Percentiles rank a stretch among this genome's conserved stretches.
Evolutionary conservation across 2,888 invertebrate genomes (phyloP).

Genomic region (Crematogaster levior): DNA sequence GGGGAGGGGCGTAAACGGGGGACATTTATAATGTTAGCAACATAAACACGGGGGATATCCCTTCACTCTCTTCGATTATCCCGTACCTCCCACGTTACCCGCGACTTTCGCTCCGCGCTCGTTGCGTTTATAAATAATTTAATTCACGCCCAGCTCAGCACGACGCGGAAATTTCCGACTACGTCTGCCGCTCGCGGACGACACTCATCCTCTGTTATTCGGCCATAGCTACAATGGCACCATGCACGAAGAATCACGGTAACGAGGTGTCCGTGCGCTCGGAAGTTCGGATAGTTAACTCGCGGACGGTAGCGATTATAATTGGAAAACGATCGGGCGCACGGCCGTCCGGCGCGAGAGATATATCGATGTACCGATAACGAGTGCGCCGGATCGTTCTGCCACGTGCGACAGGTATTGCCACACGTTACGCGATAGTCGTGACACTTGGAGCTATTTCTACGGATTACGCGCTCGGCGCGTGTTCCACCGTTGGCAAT

Average conservation of each 20-base stretch:
- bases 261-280: slow-evolving; percentile 67
- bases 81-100: not conserved
- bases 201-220: slow-evolving; percentile 30
- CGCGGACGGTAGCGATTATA: slow-evolving; percentile 51
- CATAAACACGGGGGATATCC: slow-evolving; percentile 27
- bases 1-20: not conserved
- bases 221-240: slow-evolving; percentile 54
- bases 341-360: slow-evolving; percentile 18
- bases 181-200: not conserved
- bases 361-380: slow-evolving; percentile 66
- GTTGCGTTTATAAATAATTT: slow-evolving; percentile 70
- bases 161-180: slow-evolving; percentile 34
- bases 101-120: slow-evolving; percentile 20
- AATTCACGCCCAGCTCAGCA: slow-evolving; percentile 57
- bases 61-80: slow-evolving; percentile 33
- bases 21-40: slow-evolving; percentile 21
- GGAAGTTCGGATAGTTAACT: slow-evolving; percentile 53
- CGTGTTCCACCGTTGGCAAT: slow-evolving; percentile 23
- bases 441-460: slow-evolving; percentile 46
- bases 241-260: slow-evolving; percentile 74
- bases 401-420: slow-evolving; percentile 46
- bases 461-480: slow-evolving; percentile 30
- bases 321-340: slow-evolving; percentile 66
- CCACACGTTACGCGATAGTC: slow-evolving; percentile 47
- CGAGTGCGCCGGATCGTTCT: slow-evolving; percentile 56